Percentiles rank a stretch among this genome's conserved stretches.
phyloP scores from a whole-genome alignment of 1,140 invertebrate genomes.

The Papilio glaucus region DNA sequence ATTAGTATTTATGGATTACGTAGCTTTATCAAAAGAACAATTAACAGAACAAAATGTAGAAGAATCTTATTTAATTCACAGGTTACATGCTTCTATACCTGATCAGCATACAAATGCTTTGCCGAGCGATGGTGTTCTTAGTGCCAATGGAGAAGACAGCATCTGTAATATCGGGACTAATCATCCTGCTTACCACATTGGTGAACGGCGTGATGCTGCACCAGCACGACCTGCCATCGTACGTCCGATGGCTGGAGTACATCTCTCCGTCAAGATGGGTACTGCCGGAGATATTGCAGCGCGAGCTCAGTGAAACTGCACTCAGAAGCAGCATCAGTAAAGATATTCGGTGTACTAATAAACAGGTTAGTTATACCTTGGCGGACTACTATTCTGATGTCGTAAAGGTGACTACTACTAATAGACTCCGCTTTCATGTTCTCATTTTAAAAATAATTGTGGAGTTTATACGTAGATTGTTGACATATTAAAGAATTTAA shows the following conservation, averaged over 20 bases:
- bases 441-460: too few species aligned
- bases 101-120: slow-evolving; percentile 88
- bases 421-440: too few species aligned
- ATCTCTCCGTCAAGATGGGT: slow-evolving; percentile 91
- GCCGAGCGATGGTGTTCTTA: slow-evolving; percentile 87
- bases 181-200: slow-evolving; percentile 86
- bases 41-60: too few species aligned
- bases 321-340: slow-evolving; percentile 83
- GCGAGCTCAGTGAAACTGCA: slow-evolving; percentile 87
- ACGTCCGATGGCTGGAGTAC: slow-evolving; percentile 87
- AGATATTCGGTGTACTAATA: slow-evolving; percentile 85
- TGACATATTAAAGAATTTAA: too few species aligned
- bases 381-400: too few species aligned
- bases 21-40: too few species aligned
- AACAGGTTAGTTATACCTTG: slow-evolving; percentile 79
- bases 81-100: slow-evolving; percentile 92
- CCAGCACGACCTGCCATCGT: slow-evolving; percentile 87
- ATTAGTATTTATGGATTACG: too few species aligned
- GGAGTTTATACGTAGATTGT: too few species aligned
- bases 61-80: slow-evolving; percentile 55
- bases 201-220: slow-evolving; percentile 90
- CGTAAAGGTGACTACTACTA: too few species aligned
- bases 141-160: slow-evolving; percentile 85
- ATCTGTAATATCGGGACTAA: slow-evolving; percentile 85
- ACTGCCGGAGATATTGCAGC: slow-evolving; percentile 86